phyloP scores from a whole-genome alignment of 2,888 invertebrate genomes.

The Caenorhabditis plicata region DNA sequence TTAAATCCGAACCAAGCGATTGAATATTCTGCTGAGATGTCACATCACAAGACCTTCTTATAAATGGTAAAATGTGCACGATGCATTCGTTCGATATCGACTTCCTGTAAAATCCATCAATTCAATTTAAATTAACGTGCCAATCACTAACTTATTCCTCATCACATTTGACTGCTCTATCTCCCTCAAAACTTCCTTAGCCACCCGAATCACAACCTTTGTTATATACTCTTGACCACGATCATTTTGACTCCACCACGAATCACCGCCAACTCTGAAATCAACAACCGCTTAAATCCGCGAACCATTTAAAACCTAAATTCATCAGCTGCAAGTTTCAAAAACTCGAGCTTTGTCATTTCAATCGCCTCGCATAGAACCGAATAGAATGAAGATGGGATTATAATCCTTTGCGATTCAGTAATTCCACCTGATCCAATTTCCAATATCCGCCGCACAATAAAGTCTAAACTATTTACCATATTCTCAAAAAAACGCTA shows the following conservation, averaged over 20 bases:
- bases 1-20: constrained; percentile 17
- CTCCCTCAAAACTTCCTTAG: constrained; percentile 21
- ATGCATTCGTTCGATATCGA: constrained; percentile 14
- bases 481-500: neutral
- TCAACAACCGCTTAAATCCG: neutral
- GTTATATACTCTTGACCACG: constrained; percentile 48
- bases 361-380: constrained; percentile 34
- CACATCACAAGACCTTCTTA: constrained; percentile 28
- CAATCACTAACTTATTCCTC: too few relatives aligned
- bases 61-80: constrained; percentile 27
- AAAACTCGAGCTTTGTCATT: constrained; percentile 32
- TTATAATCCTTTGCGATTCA: constrained; percentile 7
- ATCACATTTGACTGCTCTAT: too few relatives aligned
- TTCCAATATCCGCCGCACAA: constrained; percentile 46
- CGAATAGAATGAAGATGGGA: constrained; percentile 28
- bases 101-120: constrained; percentile 16
- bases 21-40: constrained; percentile 6
- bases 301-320: constrained; percentile 35
- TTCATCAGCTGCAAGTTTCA: constrained; percentile 41
- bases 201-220: constrained; percentile 26
- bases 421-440: constrained; percentile 29
- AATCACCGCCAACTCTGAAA: constrained; percentile 43
- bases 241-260: constrained; percentile 53
- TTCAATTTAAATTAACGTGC: too few relatives aligned
- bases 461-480: constrained; percentile 38